Evolutionary conservation across 1,140 invertebrate species (phyloP).

Genomic region (Steinernema feltiae): DNA sequence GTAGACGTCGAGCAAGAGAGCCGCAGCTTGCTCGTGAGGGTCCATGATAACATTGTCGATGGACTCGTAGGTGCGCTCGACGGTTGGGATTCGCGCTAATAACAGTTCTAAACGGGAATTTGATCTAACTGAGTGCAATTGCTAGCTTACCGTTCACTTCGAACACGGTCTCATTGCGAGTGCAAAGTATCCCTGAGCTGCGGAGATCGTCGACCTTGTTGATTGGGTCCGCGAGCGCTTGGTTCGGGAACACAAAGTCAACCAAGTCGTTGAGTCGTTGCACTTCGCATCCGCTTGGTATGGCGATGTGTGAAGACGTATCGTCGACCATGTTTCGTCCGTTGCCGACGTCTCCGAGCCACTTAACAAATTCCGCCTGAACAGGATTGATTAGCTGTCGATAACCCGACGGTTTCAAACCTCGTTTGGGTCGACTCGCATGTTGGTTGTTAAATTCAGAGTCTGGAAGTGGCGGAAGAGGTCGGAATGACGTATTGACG

Average conservation of each 20-base stretch:
- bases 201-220: not conserved
- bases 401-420: not conserved
- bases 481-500: not conserved
- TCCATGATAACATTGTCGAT: not conserved
- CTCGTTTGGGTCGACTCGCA: not conserved
- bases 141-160: not conserved
- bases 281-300: not conserved
- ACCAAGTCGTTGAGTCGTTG: not conserved
- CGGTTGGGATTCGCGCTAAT: not conserved
- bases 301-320: not conserved
- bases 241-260: not conserved
- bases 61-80: not conserved
- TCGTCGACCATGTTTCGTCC: not conserved
- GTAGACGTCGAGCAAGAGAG: not conserved
- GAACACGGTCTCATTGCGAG: not conserved
- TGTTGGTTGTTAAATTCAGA: not conserved
- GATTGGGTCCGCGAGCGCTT: not conserved
- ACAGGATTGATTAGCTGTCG: not conserved
- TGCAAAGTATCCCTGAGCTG: not conserved
- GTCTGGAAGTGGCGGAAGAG: not conserved
- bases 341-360: not conserved
- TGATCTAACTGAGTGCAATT: not conserved
- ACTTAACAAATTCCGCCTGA: not conserved
- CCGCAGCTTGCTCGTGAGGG: not conserved
- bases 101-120: not conserved